Conservation (phyloP, 2,113 vertebrate genomes). For the Cryptotis parvus region DNA sequence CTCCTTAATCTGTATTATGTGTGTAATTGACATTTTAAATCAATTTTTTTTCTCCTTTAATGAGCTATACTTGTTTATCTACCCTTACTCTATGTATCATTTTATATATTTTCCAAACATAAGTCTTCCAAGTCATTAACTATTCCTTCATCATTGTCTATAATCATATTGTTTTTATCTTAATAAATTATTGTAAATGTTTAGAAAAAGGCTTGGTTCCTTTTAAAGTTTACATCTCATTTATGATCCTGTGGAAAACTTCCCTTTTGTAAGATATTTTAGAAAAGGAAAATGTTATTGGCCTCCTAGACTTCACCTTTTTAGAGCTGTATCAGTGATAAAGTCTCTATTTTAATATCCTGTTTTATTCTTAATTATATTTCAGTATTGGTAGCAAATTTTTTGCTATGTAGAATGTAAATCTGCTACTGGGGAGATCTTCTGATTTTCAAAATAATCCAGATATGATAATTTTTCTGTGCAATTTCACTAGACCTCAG, state of each 20-base stretch:
- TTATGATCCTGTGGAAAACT: background rate
- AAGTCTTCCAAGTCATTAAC: background rate
- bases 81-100: no score
- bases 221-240: background rate
- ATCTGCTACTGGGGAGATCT: no score
- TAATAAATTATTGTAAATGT: background rate
- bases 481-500: no score
- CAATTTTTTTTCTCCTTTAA: background rate
- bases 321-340: background rate
- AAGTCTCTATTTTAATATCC: background rate
- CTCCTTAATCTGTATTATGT: background rate
- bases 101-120: background rate
- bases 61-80: background rate
- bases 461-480: no score
- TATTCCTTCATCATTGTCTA: conserved; percentile 25
- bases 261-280: background rate
- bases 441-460: no score
- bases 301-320: background rate
- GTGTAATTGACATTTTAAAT: background rate
- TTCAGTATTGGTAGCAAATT: no score
- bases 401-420: no score
- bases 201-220: background rate
- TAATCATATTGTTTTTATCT: background rate
- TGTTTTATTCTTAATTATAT: no score
- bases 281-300: background rate